Evolutionary conservation across 2,113 vertebrate genomes (phyloP), one percentile per base, ranked within the genome.

Genomic region (Lycocorax pyrrhopterus): DNA sequence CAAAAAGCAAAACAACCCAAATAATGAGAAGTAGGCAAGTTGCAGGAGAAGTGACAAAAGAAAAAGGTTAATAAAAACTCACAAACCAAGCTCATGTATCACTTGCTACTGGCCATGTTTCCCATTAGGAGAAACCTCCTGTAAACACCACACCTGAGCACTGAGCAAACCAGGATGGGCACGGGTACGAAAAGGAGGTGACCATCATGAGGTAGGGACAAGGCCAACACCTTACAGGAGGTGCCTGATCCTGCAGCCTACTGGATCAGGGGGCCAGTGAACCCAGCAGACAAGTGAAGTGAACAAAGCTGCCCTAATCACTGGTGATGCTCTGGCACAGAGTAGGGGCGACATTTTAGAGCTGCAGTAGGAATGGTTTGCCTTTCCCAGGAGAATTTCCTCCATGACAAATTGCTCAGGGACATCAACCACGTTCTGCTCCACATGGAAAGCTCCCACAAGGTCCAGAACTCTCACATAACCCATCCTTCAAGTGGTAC

Each of bases 181-280:
- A 4, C 1, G 2, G 26, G 23, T 29, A 26, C 22, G 63, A 62
- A 69, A 49, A 78, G 17, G 7, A 90, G 39, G 47, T 44, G 74
- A 68, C 51, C 62, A 77, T 47, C 33, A 29, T 0, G 1, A 62
- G 18, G 32, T 3, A 63, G 0, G 2, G 27, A 51, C 20, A 63
- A 79, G 13, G 14, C 18, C 37, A 52, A 4, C 1, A 1, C 14
- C 81, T 41, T 16, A 12, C 1, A 75, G 37, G 56, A 89, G 25
- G 39, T 68, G 21, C 29, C 44, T 19, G 37, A 66, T 52, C 27
- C 73, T 87, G 23, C 56, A 90, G 37, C 35, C 52, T 68, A 7
- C 49, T 12, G 49, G 39, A 33, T 13, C n/a, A 19, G 29, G 41
- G 59, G 26, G 32, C 23, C 2, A 2, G 41, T 7, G 25, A 91